phyloP scores from a whole-genome alignment of 2,888 invertebrate species.

The Leptopilina drosophilae region DNA sequence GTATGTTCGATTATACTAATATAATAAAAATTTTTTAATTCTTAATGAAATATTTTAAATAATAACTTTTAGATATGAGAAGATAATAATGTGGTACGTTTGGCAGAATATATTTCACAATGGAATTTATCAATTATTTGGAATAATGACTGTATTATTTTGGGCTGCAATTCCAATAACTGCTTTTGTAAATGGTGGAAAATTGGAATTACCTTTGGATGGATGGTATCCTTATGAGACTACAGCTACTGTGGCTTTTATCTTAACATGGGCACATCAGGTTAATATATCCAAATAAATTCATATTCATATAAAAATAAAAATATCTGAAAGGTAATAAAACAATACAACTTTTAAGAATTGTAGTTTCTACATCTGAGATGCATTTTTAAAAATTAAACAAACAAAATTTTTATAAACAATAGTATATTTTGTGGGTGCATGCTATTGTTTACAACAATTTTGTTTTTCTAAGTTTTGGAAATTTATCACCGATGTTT shows the following conservation, averaged over 20 bases:
- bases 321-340: too few species aligned
- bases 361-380: too few species aligned
- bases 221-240: constrained; percentile 68
- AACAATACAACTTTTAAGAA: too few species aligned
- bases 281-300: not conserved
- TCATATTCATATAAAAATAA: too few species aligned
- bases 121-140: constrained; percentile 62
- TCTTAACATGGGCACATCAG: constrained; percentile 63
- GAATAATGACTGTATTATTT: constrained; percentile 55
- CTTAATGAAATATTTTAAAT: not conserved
- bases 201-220: constrained; percentile 59
- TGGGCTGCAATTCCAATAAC: constrained; percentile 62
- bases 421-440: too few species aligned
- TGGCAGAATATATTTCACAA: constrained; percentile 66
- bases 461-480: too few species aligned
- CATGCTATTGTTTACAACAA: too few species aligned
- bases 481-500: too few species aligned
- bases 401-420: too few species aligned
- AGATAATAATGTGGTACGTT: constrained; percentile 57
- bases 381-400: too few species aligned
- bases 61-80: constrained; percentile 47
- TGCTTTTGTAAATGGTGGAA: constrained; percentile 52
- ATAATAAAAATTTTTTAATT: too few species aligned
- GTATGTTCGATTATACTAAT: not conserved
- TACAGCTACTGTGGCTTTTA: constrained; percentile 60